These are phyloP conservation scores for Aphodius granarius DNA, from an alignment of 2,888 invertebrate species.

Conservation along the genomic window DNA sequence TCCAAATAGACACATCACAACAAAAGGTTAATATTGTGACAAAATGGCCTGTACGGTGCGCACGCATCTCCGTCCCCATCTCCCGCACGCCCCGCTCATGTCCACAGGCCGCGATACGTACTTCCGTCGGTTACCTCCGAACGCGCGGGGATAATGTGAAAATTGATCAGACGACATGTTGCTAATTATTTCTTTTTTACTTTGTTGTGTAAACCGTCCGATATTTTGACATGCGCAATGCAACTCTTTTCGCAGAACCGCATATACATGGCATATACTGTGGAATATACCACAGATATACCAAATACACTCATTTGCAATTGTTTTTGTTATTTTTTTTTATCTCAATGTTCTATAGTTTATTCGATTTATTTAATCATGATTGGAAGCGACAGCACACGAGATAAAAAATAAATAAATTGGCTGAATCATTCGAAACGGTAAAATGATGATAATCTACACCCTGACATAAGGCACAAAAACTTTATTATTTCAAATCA, in stretches of 20 bases:
- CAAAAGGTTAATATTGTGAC: constrained; percentile 56
- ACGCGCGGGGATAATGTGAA: constrained; percentile 31
- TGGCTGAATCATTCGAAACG: no score
- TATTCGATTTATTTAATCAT: no score
- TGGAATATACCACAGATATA: no score
- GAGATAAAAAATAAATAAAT: no score
- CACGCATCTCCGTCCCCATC: constrained; percentile 43
- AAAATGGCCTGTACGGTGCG: constrained; percentile 51
- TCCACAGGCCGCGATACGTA: constrained; percentile 28
- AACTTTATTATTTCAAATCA: no score
- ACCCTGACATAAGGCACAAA: no score
- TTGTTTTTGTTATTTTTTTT: no score
- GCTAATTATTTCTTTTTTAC: constrained; percentile 35
- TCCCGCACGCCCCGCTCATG: constrained; percentile 16
- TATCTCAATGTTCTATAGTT: no score
- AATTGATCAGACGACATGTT: constrained; percentile 40
- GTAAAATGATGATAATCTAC: no score
- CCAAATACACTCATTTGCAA: no score
- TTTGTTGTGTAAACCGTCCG: background rate
- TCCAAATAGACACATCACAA: constrained; percentile 52
- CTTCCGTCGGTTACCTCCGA: constrained; percentile 33
- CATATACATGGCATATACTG: no score
- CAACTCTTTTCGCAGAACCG: background rate
- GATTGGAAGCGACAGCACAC: no score
- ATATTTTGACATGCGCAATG: constrained; percentile 26